Percentiles rank a stretch among this genome's conserved stretches.
These are phyloP conservation scores for Nanorana parkeri DNA, from an alignment of 2,113 vertebrate species.

Conservation along the genomic window DNA sequence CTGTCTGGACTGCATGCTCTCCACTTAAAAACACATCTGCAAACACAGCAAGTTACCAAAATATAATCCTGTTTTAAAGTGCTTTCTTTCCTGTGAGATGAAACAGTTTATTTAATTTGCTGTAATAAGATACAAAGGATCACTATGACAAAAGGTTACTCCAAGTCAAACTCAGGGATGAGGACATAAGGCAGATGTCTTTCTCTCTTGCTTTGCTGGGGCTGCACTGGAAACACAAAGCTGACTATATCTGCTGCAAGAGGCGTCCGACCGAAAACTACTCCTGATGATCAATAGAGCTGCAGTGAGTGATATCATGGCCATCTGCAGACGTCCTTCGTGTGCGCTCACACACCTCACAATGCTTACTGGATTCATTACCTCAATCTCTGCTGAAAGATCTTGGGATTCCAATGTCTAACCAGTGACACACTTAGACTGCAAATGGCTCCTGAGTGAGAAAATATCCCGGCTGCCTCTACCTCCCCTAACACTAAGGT, in stretches of 20 bases:
- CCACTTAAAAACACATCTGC: neutral
- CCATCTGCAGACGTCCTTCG: slow-evolving; percentile 11
- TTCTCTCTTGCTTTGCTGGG: no score
- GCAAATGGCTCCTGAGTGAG: no score
- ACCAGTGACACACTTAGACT: no score
- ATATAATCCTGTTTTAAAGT: neutral
- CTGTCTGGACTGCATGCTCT: neutral
- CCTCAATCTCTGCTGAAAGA: neutral
- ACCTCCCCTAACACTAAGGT: no score
- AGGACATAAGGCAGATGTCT: neutral
- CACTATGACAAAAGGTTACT: slow-evolving; percentile 3
- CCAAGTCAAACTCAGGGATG: neutral
- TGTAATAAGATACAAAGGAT: slow-evolving; percentile 4
- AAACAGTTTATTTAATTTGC: slow-evolving; percentile 26
- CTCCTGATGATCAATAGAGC: slow-evolving; percentile 18
- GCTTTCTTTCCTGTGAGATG: neutral
- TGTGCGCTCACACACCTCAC: neutral
- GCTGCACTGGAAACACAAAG: neutral
- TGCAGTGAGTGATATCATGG: slow-evolving; percentile 16
- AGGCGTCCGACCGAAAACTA: neutral
- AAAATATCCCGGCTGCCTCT: no score
- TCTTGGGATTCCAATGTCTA: neutral
- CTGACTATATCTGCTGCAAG: neutral
- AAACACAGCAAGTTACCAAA: neutral
- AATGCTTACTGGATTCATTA: neutral